These are phyloP conservation scores for Sander vitreus DNA, from an alignment of 2,113 vertebrate genomes.

Conservation along the genomic window DNA sequence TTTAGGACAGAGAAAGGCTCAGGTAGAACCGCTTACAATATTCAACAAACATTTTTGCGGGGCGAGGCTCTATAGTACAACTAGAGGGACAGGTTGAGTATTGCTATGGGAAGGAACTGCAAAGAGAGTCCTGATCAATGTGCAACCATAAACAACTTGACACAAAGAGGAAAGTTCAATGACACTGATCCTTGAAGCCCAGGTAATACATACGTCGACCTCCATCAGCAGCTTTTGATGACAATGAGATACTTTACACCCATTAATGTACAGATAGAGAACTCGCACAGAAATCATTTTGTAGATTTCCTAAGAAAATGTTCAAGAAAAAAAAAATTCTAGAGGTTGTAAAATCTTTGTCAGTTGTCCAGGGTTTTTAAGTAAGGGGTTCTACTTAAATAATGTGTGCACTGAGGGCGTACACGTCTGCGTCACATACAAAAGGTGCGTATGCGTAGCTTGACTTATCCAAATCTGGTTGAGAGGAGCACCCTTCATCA, in stretches of 20 bases:
- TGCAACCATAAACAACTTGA: conserved; percentile 43
- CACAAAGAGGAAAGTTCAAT: conserved; percentile 24
- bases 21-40: conserved; percentile 65
- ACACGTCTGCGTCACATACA: conserved; percentile 28
- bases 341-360: conserved; percentile 54
- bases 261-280: conserved; percentile 39
- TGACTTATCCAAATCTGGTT: conserved; percentile 32
- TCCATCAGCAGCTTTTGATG: conserved; percentile 69
- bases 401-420: conserved; percentile 5
- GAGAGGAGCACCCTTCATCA: conserved; percentile 30
- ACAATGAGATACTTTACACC: conserved; percentile 53
- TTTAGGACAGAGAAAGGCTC: conserved; percentile 18
- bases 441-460: conserved; percentile 34
- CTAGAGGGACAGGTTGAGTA: conserved; percentile 52
- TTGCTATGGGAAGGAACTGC: conserved; percentile 68
- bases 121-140: conserved; percentile 50
- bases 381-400: conserved; percentile 40
- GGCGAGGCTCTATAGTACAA: conserved; percentile 28
- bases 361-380: conserved; percentile 36
- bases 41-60: conserved; percentile 59
- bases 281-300: conserved; percentile 33
- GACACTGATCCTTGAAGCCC: conserved; percentile 39
- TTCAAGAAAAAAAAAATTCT: conserved; percentile 3
- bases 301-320: conserved; percentile 37
- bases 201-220: conserved; percentile 39